Evolutionary conservation across 2,113 vertebrate species (phyloP).

Genomic region (Taxidea taxus): DNA sequence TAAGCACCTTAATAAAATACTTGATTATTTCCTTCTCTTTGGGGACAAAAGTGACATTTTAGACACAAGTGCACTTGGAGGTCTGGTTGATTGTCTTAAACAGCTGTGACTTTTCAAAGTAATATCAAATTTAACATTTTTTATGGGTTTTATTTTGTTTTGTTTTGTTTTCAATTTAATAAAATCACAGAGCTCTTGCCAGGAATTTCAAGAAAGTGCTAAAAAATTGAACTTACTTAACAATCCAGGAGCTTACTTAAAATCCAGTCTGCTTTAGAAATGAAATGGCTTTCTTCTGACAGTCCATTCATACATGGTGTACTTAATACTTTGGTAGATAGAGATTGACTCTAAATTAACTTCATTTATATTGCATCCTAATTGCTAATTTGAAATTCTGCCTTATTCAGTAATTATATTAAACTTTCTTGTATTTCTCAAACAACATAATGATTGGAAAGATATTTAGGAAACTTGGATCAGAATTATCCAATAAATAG

Average conservation of each 20-base stretch:
- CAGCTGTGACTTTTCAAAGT: slow-evolving; percentile 50
- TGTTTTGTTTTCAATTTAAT: neutral
- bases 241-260: neutral
- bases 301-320: slow-evolving; percentile 16
- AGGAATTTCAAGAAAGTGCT: slow-evolving; percentile 57
- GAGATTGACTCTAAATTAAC: slow-evolving; percentile 52
- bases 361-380: slow-evolving; percentile 47
- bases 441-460: slow-evolving; percentile 42
- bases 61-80: slow-evolving; percentile 62
- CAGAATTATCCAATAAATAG: slow-evolving; percentile 49
- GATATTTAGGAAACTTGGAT: slow-evolving; percentile 38
- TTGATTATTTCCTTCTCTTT: slow-evolving; percentile 63
- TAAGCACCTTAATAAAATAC: slow-evolving; percentile 61
- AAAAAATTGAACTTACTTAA: slow-evolving; percentile 43
- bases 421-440: slow-evolving; percentile 66
- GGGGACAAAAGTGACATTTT: slow-evolving; percentile 55
- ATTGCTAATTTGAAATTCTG: slow-evolving; percentile 67
- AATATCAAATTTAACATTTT: slow-evolving; percentile 47
- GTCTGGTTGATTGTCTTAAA: slow-evolving; percentile 33
- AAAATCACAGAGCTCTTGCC: slow-evolving; percentile 55
- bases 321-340: neutral
- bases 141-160: neutral
- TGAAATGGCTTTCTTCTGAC: slow-evolving; percentile 47
- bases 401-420: slow-evolving; percentile 62
- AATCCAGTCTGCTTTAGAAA: slow-evolving; percentile 38